Percentiles rank a stretch among this genome's conserved stretches.
Conservation (phyloP, 2,797 vertebrate species). For the Pseudochromis fuscus region DNA sequence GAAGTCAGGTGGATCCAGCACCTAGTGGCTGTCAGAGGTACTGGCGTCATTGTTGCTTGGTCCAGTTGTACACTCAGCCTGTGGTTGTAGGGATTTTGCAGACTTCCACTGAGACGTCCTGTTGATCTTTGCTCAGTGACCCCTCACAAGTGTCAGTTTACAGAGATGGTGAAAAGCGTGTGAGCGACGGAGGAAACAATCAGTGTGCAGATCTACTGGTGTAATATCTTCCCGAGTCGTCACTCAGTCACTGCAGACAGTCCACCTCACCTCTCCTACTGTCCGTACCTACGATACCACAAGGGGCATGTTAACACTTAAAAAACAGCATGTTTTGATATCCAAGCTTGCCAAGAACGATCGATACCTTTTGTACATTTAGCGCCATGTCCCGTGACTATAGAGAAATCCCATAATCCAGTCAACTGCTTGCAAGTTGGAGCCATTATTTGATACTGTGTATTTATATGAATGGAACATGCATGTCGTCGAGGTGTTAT, state of each 20-base stretch:
- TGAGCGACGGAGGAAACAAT: slow-evolving; percentile 26
- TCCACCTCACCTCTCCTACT: slow-evolving; percentile 43
- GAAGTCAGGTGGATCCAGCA: too few relatives aligned
- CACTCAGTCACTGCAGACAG: slow-evolving; percentile 21
- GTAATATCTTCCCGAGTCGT: slow-evolving; percentile 56
- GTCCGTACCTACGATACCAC: slow-evolving; percentile 57
- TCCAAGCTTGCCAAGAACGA: slow-evolving; percentile 73
- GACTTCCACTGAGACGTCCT: slow-evolving; percentile 1
- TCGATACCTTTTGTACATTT: slow-evolving; percentile 59
- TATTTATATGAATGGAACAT: slow-evolving; percentile 78
- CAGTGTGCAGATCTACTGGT: slow-evolving; percentile 32
- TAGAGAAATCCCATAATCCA: slow-evolving; percentile 49
- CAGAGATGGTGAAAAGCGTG: slow-evolving; percentile 50
- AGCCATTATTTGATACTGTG: slow-evolving; percentile 78
- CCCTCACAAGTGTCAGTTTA: slow-evolving; percentile 60
- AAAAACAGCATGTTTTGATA: slow-evolving; percentile 79
- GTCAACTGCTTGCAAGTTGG: slow-evolving; percentile 74
- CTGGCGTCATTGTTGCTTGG: too few relatives aligned
- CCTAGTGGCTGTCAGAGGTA: too few relatives aligned
- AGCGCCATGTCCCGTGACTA: slow-evolving; percentile 27
- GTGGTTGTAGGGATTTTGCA: too few relatives aligned
- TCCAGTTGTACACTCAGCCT: too few relatives aligned
- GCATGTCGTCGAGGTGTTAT: slow-evolving; percentile 79
- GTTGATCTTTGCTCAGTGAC: slow-evolving; percentile 22
- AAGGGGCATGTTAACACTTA: slow-evolving; percentile 71